Evolutionary conservation across 1,140 invertebrate genomes (phyloP).

Genomic region (Drosophila parvula): DNA sequence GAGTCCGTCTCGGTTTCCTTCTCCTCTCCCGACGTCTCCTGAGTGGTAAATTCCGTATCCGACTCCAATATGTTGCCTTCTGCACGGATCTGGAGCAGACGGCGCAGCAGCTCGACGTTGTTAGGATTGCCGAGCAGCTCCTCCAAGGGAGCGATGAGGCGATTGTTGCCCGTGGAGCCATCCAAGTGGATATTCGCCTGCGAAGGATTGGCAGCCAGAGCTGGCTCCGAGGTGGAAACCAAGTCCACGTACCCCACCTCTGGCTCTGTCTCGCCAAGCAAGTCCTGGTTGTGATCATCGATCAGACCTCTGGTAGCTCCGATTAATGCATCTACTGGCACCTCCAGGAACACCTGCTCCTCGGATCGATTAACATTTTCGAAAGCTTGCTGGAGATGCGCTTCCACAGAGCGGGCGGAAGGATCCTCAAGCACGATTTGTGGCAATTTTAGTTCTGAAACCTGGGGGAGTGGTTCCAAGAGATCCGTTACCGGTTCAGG

Average conservation of each 20-base stretch:
- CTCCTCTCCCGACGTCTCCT: neutral
- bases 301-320: neutral
- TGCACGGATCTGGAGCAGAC: slow-evolving; percentile 33
- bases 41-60: neutral
- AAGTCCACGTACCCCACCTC: neutral
- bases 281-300: neutral
- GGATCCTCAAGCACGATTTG: neutral
- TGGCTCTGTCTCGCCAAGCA: neutral
- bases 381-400: neutral
- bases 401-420: neutral
- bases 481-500: neutral
- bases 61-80: neutral
- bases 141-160: slow-evolving; percentile 45
- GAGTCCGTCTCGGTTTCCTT: slow-evolving; percentile 2
- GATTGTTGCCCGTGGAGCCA: slow-evolving; percentile 17
- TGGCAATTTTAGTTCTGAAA: neutral
- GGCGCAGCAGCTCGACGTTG: slow-evolving; percentile 52
- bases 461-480: neutral
- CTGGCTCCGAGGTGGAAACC: slow-evolving; percentile 1
- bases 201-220: neutral
- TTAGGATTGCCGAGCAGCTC: slow-evolving; percentile 37
- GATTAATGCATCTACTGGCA: neutral
- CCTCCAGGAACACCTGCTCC: neutral
- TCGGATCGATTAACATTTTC: slow-evolving; percentile 1
- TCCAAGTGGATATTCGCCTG: neutral